phyloP scores from a whole-genome alignment of 2,888 invertebrate genomes.

The Drosophila paracracens region DNA sequence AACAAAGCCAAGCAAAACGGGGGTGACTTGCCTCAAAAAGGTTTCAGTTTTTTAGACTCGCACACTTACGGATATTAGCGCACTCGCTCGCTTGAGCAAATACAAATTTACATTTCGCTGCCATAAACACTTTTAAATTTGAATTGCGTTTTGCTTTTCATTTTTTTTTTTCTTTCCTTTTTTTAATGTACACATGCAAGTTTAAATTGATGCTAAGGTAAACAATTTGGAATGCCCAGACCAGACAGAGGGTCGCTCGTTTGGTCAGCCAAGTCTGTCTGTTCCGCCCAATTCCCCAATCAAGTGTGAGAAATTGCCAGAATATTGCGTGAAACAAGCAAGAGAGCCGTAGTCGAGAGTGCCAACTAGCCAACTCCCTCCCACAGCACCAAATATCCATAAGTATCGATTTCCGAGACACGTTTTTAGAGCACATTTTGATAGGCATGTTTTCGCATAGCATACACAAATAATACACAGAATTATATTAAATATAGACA shows the following conservation, averaged over 20 bases:
- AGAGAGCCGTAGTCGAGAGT: not conserved
- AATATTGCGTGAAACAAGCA: constrained; percentile 38
- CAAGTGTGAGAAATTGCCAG: constrained; percentile 28
- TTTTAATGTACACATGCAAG: constrained; percentile 74
- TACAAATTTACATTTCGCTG: constrained; percentile 83
- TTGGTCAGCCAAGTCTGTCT: constrained; percentile 41
- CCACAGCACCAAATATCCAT: not conserved
- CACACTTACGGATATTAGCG: constrained; percentile 54
- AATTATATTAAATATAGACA: not conserved
- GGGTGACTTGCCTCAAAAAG: constrained; percentile 43
- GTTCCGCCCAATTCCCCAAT: constrained; percentile 3
- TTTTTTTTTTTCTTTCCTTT: constrained; percentile 19
- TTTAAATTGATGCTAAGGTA: constrained; percentile 82
- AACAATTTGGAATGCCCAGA: constrained; percentile 54
- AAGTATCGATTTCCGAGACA: not conserved
- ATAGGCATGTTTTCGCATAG: not conserved
- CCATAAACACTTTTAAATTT: constrained; percentile 83
- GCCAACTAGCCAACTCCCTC: not conserved
- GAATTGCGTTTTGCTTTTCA: constrained; percentile 60
- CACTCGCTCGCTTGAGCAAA: constrained; percentile 70
- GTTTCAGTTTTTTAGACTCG: constrained; percentile 35
- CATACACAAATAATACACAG: not conserved
- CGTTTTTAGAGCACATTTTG: not conserved
- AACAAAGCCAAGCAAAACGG: constrained; percentile 23
- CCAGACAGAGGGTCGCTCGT: constrained; percentile 41